A percentile compares a stretch with the other conserved stretches of the same genome.
Evolutionary conservation across 2,113 vertebrate species (phyloP).

Genomic region (Pseudolaguvia tuberculata): DNA sequence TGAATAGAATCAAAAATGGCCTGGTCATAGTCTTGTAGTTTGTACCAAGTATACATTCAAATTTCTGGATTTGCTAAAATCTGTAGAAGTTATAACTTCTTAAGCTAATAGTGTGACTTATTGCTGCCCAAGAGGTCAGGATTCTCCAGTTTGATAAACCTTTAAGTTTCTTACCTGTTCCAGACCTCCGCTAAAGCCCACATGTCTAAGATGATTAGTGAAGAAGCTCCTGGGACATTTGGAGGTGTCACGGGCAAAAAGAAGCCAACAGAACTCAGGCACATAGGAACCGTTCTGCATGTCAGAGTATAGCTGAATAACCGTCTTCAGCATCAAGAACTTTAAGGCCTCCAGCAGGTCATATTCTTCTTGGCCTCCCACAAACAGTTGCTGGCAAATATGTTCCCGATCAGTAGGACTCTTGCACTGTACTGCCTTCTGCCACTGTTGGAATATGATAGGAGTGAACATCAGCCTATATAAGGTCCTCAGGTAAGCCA

Average conservation of each 20-base stretch:
- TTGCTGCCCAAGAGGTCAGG: neutral
- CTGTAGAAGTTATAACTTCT: neutral
- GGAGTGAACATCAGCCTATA: neutral
- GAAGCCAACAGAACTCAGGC: constrained; percentile 79
- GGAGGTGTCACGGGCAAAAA: constrained; percentile 83
- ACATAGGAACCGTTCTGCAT: constrained; percentile 69
- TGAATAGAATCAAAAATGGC: too few relatives aligned
- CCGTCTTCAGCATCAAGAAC: constrained; percentile 79
- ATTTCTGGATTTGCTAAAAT: neutral
- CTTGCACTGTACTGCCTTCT: constrained; percentile 27
- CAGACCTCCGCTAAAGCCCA: constrained; percentile 80
- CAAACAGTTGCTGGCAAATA: constrained; percentile 74
- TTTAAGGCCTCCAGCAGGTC: constrained; percentile 80
- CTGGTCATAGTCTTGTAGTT: too few relatives aligned
- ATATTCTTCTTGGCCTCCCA: constrained; percentile 73
- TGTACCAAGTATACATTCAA: neutral
- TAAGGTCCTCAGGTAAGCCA: too few relatives aligned
- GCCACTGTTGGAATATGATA: constrained; percentile 38
- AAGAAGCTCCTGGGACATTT: constrained; percentile 73
- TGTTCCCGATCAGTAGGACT: constrained; percentile 57
- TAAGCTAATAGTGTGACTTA: neutral
- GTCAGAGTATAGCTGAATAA: constrained; percentile 69
- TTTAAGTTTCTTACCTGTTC: constrained; percentile 72
- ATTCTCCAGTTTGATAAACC: neutral
- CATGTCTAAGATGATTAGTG: constrained; percentile 79